These are phyloP conservation scores for Mustela lutreola DNA, from an alignment of 2,113 vertebrate species.

Conservation along the genomic window DNA sequence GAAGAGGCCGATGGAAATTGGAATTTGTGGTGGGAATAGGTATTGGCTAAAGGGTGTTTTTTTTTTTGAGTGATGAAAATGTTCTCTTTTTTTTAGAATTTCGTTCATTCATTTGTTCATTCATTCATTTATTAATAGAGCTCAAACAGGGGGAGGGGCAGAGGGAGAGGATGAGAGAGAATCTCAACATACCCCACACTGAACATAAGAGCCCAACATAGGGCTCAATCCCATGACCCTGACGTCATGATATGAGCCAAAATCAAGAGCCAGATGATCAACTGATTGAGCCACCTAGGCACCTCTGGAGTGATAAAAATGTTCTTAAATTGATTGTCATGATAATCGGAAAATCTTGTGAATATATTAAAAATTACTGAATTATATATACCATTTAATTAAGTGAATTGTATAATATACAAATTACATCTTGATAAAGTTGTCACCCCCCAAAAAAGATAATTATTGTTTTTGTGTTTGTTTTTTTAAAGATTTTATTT, in stretches of 20 bases:
- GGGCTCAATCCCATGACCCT: background rate
- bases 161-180: background rate
- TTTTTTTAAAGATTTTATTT: too few relatives aligned
- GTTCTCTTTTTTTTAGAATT: background rate
- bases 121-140: background rate
- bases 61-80: background rate
- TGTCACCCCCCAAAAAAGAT: conserved; percentile 3
- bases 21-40: background rate
- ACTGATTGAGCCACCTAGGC: background rate
- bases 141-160: background rate
- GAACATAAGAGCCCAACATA: background rate
- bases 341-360: background rate
- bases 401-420: background rate
- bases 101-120: background rate
- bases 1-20: background rate
- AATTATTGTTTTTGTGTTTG: background rate
- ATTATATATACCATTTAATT: background rate
- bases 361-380: background rate
- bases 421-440: background rate
- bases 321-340: background rate
- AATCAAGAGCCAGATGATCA: background rate
- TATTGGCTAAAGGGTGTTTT: background rate
- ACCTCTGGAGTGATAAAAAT: background rate
- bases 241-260: background rate
- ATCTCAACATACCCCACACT: background rate